These are phyloP conservation scores for Listronotus oregonensis DNA, from an alignment of 1,140 invertebrate genomes.

Conservation along the genomic window DNA sequence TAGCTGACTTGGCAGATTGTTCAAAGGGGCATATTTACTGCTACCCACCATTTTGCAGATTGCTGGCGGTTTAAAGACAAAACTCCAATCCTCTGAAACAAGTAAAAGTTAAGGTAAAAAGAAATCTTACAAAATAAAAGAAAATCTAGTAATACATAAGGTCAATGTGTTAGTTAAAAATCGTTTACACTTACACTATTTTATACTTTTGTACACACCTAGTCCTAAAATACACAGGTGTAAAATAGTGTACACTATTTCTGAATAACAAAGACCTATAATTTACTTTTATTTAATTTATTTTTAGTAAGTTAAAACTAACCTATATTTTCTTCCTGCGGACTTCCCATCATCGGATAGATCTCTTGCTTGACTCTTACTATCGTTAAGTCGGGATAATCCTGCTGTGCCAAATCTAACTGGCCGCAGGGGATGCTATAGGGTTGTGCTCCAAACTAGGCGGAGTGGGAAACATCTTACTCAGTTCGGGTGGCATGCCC, in stretches of 20 bases:
- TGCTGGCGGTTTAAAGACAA: constrained; percentile 81
- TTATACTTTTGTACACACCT: too few species aligned
- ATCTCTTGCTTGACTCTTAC: constrained; percentile 62
- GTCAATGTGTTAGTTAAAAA: too few species aligned
- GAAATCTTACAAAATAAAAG: too few species aligned
- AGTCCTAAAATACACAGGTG: too few species aligned
- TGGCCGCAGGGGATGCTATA: constrained; percentile 75
- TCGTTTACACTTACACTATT: too few species aligned
- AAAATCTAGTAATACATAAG: too few species aligned
- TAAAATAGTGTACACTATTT: too few species aligned
- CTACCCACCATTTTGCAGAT: constrained; percentile 86
- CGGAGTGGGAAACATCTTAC: constrained; percentile 98
- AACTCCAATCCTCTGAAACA: constrained; percentile 77
- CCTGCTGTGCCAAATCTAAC: constrained; percentile 54
- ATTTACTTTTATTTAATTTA: too few species aligned
- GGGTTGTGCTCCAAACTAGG: constrained; percentile 92
- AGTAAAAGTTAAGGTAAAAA: constrained; percentile 5
- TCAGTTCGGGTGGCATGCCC: constrained; percentile 81
- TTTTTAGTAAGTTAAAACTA: constrained; percentile 4
- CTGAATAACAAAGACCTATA: too few species aligned
- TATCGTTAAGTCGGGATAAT: constrained; percentile 61
- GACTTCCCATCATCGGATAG: constrained; percentile 75
- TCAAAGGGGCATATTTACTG: constrained; percentile 88
- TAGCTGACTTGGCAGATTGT: constrained; percentile 82
- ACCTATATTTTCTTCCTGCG: constrained; percentile 74